Percentiles rank a stretch among this genome's conserved stretches.
Conservation (phyloP, 2,888 invertebrate genomes). For the Capitulum mitella region DNA sequence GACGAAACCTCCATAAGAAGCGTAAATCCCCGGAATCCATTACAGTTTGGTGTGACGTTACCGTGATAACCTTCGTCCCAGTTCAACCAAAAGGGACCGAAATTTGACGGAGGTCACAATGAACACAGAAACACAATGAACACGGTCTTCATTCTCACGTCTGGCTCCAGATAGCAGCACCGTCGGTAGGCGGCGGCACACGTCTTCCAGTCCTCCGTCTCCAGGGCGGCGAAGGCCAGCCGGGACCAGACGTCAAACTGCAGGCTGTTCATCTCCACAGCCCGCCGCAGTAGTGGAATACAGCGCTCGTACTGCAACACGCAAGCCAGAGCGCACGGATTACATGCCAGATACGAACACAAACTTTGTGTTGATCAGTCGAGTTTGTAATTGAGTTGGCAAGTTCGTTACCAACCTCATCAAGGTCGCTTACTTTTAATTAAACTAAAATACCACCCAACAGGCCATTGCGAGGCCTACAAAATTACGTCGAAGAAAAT, state of each 20-base stretch:
- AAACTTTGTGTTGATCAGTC: too few species aligned
- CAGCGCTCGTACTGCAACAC: conserved; percentile 60
- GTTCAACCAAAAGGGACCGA: conserved; percentile 14
- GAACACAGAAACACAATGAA: not conserved
- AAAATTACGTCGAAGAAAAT: too few species aligned
- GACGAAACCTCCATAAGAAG: too few species aligned
- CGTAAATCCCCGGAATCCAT: too few species aligned
- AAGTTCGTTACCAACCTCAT: too few species aligned
- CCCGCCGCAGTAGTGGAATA: conserved; percentile 70
- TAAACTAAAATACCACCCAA: too few species aligned
- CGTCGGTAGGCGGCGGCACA: conserved; percentile 77
- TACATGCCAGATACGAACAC: too few species aligned
- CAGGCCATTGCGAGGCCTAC: too few species aligned
- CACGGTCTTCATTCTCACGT: conserved; percentile 44
- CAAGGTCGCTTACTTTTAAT: too few species aligned
- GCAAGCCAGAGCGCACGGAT: not conserved
- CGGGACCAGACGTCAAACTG: conserved; percentile 81
- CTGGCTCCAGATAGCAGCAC: conserved; percentile 75
- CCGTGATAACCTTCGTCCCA: too few species aligned
- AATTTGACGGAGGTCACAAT: not conserved
- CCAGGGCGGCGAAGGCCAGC: conserved; percentile 75
- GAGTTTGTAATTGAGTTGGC: too few species aligned
- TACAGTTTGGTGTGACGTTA: too few species aligned
- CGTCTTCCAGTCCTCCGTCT: conserved; percentile 67
- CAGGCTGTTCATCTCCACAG: conserved; percentile 75